These are phyloP conservation scores for Scaptomyza flava DNA, from an alignment of 2,888 invertebrate genomes.

Conservation along the genomic window DNA sequence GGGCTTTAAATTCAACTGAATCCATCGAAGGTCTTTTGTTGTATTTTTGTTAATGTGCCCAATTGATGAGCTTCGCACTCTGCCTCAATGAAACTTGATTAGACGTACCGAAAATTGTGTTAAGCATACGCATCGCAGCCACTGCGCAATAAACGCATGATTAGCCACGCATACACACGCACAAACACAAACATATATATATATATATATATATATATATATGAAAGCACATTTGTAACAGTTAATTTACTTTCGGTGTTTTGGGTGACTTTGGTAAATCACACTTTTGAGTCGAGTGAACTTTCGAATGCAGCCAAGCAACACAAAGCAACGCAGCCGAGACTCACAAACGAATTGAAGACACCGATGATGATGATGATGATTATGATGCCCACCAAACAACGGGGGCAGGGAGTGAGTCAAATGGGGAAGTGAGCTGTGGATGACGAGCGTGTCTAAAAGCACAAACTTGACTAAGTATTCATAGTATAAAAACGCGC, in stretches of 20 bases:
- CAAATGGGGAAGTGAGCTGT: conserved; percentile 28
- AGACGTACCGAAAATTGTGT: conserved; percentile 29
- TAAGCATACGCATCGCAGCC: conserved; percentile 36
- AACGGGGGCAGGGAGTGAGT: background rate
- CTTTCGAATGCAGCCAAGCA: conserved; percentile 51
- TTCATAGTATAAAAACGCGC: conserved; percentile 64
- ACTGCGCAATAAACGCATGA: conserved; percentile 45
- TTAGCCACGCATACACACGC: conserved; percentile 29
- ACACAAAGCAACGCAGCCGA: conserved; percentile 30
- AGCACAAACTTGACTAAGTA: conserved; percentile 76
- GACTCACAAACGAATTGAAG: conserved; percentile 28
- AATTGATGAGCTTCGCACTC: conserved; percentile 10
- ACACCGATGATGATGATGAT: conserved; percentile 20
- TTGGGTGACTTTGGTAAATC: conserved; percentile 67
- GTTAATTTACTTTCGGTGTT: conserved; percentile 72
- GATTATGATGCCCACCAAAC: conserved; percentile 6
- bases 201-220: too few species aligned
- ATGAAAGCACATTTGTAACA: conserved; percentile 56
- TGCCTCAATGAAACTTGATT: conserved; percentile 38
- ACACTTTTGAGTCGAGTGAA: conserved; percentile 52
- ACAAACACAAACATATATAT: conserved; percentile 9
- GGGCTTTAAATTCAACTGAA: background rate
- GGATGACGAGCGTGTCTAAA: conserved; percentile 46
- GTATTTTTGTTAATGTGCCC: conserved; percentile 15
- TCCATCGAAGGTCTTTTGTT: conserved; percentile 5